These are phyloP conservation scores for Hippasteria phrygiana DNA, from an alignment of 53 echinoderm and acorn worm species.

Conservation along the genomic window DNA sequence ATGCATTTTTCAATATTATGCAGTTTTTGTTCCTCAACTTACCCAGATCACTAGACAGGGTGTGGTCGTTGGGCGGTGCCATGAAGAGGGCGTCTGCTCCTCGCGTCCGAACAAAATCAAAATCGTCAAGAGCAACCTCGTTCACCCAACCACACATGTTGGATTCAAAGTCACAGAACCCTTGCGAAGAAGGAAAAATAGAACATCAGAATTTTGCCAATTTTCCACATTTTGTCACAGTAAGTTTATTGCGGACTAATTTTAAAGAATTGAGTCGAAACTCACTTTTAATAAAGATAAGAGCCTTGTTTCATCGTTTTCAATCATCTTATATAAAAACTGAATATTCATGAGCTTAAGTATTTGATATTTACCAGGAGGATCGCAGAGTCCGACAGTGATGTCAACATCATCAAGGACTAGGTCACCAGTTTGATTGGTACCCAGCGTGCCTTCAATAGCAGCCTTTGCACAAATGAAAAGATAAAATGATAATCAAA, in stretches of 20 bases:
- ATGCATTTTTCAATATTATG: background rate
- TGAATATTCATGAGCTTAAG: background rate
- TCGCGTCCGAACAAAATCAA: constrained; percentile 77
- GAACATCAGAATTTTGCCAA: too few species aligned
- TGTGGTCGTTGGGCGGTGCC: constrained; percentile 54
- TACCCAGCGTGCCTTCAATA: constrained; percentile 78
- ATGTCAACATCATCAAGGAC: constrained; percentile 86
- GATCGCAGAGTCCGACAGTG: constrained; percentile 62
- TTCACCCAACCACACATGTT: constrained; percentile 87
- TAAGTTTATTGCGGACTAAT: too few species aligned
- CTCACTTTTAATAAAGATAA: too few species aligned
- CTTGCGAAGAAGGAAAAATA: constrained; percentile 38
- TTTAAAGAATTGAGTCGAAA: too few species aligned
- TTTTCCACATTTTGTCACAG: too few species aligned
- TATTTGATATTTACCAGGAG: constrained; percentile 24
- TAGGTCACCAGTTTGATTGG: constrained; percentile 72
- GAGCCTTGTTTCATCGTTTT: too few species aligned
- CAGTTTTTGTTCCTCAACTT: background rate
- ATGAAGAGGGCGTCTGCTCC: constrained; percentile 59
- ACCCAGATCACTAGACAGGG: constrained; percentile 37
- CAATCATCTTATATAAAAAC: background rate
- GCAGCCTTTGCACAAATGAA: constrained; percentile 60
- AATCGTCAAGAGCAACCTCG: constrained; percentile 74
- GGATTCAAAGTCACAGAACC: constrained; percentile 95
- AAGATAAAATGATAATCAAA: background rate